Evolutionary conservation across 2,113 vertebrate genomes (phyloP).

Genomic region (Neoarius graeffei): DNA sequence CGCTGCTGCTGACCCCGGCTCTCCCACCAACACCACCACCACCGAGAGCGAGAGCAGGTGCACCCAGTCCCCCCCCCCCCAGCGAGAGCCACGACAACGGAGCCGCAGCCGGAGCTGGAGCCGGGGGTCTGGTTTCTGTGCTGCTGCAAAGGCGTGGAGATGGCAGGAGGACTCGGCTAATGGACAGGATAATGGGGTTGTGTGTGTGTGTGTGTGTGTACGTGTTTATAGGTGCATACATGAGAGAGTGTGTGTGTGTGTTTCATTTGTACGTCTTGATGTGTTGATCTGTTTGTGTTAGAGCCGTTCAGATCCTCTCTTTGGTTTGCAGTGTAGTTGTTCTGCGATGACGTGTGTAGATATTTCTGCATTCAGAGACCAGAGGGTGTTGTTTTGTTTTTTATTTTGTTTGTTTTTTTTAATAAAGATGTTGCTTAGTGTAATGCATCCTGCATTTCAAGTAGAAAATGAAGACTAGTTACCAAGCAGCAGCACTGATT

Average conservation of each 20-base stretch:
- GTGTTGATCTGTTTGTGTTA: slow-evolving; percentile 19
- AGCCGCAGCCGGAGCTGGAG: background rate
- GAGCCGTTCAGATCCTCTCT: slow-evolving; percentile 17
- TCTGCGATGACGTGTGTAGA: background rate
- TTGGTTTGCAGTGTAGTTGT: background rate
- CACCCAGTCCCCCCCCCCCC: too few relatives aligned
- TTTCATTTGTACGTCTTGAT: slow-evolving; percentile 1
- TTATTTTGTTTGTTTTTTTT: background rate
- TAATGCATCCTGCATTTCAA: slow-evolving; percentile 17
- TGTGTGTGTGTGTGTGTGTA: background rate
- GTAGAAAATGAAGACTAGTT: slow-evolving; percentile 26
- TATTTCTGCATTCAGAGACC: slow-evolving; percentile 5
- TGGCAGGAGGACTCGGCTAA: slow-evolving; percentile 36
- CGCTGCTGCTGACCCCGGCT: slow-evolving; percentile 14
- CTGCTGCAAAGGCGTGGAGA: slow-evolving; percentile 38
- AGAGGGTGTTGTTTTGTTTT: background rate
- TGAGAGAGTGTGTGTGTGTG: slow-evolving; percentile 9
- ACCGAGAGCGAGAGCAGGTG: too few relatives aligned
- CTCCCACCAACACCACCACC: slow-evolving; percentile 17
- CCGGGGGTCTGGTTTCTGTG: slow-evolving; percentile 37
- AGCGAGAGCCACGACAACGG: slow-evolving; percentile 15
- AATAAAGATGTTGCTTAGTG: background rate
- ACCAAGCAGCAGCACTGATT: background rate
- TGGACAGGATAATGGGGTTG: slow-evolving; percentile 12
- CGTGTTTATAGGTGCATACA: background rate